These are phyloP conservation scores for Pseudomyrmex dendroicus DNA, from an alignment of 1,140 invertebrate genomes.

Conservation along the genomic window DNA sequence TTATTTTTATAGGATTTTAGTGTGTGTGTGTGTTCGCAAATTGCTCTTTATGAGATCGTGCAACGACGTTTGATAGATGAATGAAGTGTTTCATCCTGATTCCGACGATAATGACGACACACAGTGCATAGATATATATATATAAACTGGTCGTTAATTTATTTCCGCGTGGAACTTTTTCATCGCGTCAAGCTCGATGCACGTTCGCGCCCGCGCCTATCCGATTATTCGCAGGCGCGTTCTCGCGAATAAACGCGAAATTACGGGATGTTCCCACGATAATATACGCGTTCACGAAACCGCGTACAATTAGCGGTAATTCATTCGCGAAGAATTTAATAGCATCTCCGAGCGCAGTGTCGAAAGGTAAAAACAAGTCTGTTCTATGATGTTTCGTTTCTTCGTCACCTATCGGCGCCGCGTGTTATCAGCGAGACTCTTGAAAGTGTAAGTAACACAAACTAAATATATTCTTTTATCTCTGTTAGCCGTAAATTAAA, in stretches of 20 bases:
- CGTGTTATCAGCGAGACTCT: slow-evolving; percentile 60
- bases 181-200: slow-evolving; percentile 5
- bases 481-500: slow-evolving; percentile 66
- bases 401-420: neutral
- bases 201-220: slow-evolving; percentile 17
- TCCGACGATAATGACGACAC: slow-evolving; percentile 48
- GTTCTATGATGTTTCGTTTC: neutral
- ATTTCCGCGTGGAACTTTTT: slow-evolving; percentile 52
- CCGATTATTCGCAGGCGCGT: slow-evolving; percentile 50
- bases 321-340: slow-evolving; percentile 46
- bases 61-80: slow-evolving; percentile 36
- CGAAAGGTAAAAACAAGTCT: neutral
- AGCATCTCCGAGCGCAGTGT: neutral
- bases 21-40: too few species aligned
- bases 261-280: slow-evolving; percentile 45
- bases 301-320: slow-evolving; percentile 43
- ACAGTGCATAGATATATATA: neutral
- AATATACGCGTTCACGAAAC: slow-evolving; percentile 12
- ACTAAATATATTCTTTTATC: slow-evolving; percentile 72
- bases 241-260: slow-evolving; percentile 56
- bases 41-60: neutral
- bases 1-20: too few species aligned
- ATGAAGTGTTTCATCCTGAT: slow-evolving; percentile 54
- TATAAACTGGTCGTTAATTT: slow-evolving; percentile 48
- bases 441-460: slow-evolving; percentile 70